Percentiles rank a stretch among this genome's conserved stretches.
Evolutionary conservation across 2,113 vertebrate genomes (phyloP).

Genomic region (Limnothrissa miodon): DNA sequence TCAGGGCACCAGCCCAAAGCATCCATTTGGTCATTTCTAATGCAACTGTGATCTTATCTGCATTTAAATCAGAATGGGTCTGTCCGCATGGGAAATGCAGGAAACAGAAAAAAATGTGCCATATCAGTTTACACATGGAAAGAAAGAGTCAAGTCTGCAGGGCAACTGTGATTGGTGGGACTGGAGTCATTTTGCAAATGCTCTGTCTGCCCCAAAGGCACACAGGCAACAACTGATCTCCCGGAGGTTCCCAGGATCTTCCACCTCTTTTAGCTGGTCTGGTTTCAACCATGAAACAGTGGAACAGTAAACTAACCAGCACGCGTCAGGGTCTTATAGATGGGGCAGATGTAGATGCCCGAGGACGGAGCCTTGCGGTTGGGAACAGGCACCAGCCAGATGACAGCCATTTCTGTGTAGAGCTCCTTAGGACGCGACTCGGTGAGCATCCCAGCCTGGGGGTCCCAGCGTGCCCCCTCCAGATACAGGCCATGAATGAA

Average conservation of each 20-base stretch:
- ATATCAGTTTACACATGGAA: background rate
- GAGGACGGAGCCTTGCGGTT: constrained; percentile 65
- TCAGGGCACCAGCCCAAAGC: background rate
- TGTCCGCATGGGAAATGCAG: background rate
- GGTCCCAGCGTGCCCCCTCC: constrained; percentile 87
- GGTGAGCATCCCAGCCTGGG: constrained; percentile 41
- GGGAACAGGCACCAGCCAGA: constrained; percentile 80
- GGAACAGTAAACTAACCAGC: constrained; percentile 77
- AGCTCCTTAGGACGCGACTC: constrained; percentile 86
- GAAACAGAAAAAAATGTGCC: background rate
- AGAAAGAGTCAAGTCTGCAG: background rate
- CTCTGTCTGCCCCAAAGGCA: background rate
- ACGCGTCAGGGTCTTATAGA: constrained; percentile 88
- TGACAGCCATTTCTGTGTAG: constrained; percentile 83
- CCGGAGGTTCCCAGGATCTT: background rate
- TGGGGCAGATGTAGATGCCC: constrained; percentile 82
- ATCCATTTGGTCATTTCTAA: constrained; percentile 7
- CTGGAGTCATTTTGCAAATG: background rate
- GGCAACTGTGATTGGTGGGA: background rate
- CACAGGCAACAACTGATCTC: background rate
- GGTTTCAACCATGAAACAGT: background rate
- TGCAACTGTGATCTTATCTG: constrained; percentile 9
- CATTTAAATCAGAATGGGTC: constrained; percentile 1
- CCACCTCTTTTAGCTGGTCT: background rate
- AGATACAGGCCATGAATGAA: constrained; percentile 86